Evolutionary conservation across 2,888 invertebrate species (phyloP), one percentile per base, ranked within the genome.

Genomic region (Entomobrya multifasciata): DNA sequence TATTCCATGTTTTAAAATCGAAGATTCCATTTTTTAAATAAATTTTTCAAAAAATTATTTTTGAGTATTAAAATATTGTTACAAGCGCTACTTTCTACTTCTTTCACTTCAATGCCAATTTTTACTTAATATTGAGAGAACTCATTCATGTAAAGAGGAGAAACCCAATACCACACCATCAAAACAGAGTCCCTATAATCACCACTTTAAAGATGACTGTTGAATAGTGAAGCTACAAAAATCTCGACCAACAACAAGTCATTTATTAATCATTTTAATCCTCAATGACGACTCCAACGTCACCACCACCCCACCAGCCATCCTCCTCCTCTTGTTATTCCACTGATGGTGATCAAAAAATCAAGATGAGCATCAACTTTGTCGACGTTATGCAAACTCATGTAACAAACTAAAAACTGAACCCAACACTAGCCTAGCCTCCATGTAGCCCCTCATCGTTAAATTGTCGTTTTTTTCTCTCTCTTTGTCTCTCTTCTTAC

Each of bases 231-330:
- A 80, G 44, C 22, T 25, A 22, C 13, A 49, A 77, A 72, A 81
- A 72, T 67, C 83, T 84, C 83, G 67, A 20, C 67, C 27, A 76
- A 86, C 85, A 82, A 82, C 86, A 81, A 81, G 67, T 86, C 81
- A 89, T 90, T 91, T 91, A 91, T 90, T 91, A 90, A 90, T 90
- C 89, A 88, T 90, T 89, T 89, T 86, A 87, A 89, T 87, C 86
- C 86, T 88, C 87, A 89, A 85, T 88, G 80, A 86, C 70, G 67
- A 81, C 81, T 76, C 81, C 36, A 86, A 80, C 80, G 78, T 78
- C 86, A 86, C 44, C 74, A 78, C 36, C 36, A 36, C 36, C 36
- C 36, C 8, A 6, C 4, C 36, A 57, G 17, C 60, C 52, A 44
- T 62, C 44, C 79, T 78, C 47, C 41, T 78, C 47, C 74, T 70